These are phyloP conservation scores for Typhlichthys subterraneus DNA, from an alignment of 2,797 vertebrate genomes.

Conservation along the genomic window DNA sequence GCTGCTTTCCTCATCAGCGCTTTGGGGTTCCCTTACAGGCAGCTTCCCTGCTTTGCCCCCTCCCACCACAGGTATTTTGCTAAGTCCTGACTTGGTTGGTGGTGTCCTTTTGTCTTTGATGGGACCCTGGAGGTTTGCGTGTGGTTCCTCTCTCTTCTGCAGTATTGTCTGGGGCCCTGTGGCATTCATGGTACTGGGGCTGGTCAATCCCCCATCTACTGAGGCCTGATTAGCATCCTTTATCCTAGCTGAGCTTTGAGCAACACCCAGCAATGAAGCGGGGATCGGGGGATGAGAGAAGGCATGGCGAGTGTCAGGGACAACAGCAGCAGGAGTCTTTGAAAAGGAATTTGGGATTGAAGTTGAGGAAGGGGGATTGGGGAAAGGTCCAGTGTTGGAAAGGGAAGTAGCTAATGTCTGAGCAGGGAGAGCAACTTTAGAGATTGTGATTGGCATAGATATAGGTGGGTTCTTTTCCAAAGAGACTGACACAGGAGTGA, in stretches of 20 bases:
- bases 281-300: constrained; percentile 30
- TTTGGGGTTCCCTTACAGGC: constrained; percentile 78
- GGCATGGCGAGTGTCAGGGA: constrained; percentile 16
- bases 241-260: constrained; percentile 63
- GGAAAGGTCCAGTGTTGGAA: background rate
- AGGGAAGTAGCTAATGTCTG: background rate
- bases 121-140: constrained; percentile 29
- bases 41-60: constrained; percentile 69
- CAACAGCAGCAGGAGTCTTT: constrained; percentile 13
- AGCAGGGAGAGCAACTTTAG: constrained; percentile 22
- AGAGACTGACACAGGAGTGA: background rate
- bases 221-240: constrained; percentile 73
- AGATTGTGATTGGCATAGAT: constrained; percentile 6
- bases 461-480: constrained; percentile 4
- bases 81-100: constrained; percentile 76
- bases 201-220: constrained; percentile 80
- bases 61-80: constrained; percentile 85
- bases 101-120: constrained; percentile 65
- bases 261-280: constrained; percentile 31
- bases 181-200: constrained; percentile 74
- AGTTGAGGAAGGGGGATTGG: constrained; percentile 4
- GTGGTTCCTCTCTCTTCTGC: constrained; percentile 68
- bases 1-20: constrained; percentile 81
- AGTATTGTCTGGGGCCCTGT: constrained; percentile 76
- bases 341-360: constrained; percentile 27